A percentile compares a stretch with the other conserved stretches of the same genome.
phyloP scores from a whole-genome alignment of 1,140 invertebrate species.

The Drosophila rufa region DNA sequence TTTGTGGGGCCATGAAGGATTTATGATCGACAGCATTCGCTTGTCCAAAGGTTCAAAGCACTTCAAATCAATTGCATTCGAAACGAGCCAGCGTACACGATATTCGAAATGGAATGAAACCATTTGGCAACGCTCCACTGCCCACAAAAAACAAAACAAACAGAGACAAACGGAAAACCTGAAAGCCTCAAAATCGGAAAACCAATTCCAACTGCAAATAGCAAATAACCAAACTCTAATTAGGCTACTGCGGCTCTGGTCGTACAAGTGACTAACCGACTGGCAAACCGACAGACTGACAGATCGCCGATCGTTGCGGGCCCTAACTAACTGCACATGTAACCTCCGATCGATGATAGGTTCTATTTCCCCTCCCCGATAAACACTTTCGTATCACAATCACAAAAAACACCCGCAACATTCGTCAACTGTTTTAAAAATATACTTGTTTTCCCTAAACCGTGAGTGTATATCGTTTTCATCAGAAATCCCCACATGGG shows the following conservation, averaged over 20 bases:
- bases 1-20: constrained; percentile 58
- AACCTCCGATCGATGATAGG: constrained; percentile 18
- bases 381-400: constrained; percentile 12
- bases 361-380: constrained; percentile 12
- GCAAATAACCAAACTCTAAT: constrained; percentile 49
- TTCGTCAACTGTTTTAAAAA: constrained; percentile 46
- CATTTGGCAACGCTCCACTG: constrained; percentile 61
- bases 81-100: constrained; percentile 24
- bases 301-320: constrained; percentile 29
- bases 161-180: constrained; percentile 22
- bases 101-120: constrained; percentile 40
- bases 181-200: constrained; percentile 25
- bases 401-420: constrained; percentile 7
- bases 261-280: constrained; percentile 34
- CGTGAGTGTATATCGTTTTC: constrained; percentile 13
- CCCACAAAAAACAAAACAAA: constrained; percentile 28
- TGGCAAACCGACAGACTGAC: constrained; percentile 1
- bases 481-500: constrained; percentile 3
- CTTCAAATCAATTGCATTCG: constrained; percentile 45
- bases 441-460: constrained; percentile 14
- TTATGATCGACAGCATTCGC: constrained; percentile 53
- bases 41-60: constrained; percentile 57
- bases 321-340: constrained; percentile 37
- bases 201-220: constrained; percentile 62
- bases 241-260: constrained; percentile 44